Conservation (phyloP, 2,113 vertebrate species). For the Dasyurus viverrinus region DNA sequence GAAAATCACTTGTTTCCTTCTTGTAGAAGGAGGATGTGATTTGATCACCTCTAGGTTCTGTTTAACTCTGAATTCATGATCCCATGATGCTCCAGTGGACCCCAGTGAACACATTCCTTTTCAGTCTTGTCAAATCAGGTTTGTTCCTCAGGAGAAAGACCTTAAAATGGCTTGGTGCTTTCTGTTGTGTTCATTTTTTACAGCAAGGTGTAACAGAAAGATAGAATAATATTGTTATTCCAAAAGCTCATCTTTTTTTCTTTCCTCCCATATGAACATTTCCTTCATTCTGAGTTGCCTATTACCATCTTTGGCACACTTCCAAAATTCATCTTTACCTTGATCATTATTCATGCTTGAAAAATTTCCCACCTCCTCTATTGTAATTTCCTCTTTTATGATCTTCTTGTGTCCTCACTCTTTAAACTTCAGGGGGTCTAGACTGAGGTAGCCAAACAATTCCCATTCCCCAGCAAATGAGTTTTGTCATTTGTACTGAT, state of each 20-base stretch:
- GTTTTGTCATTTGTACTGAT: background rate
- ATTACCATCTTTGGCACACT: background rate
- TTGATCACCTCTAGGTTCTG: background rate
- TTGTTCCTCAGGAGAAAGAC: background rate
- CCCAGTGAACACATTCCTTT: background rate
- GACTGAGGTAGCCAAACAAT: background rate
- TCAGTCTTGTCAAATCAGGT: fast-evolving
- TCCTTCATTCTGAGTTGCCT: background rate
- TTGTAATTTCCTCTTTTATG: background rate
- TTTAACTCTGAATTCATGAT: background rate
- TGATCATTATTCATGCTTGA: background rate
- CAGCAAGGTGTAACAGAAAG: background rate
- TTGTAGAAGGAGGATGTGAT: background rate
- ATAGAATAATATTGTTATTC: fast-evolving
- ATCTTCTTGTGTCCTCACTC: background rate
- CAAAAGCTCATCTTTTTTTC: background rate
- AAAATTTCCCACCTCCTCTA: fast-evolving
- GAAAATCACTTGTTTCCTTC: background rate
- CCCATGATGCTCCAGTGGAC: fast-evolving
- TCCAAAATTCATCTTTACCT: background rate
- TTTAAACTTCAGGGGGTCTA: background rate
- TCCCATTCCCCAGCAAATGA: background rate
- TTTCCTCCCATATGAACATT: background rate
- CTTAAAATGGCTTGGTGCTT: background rate
- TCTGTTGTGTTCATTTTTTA: background rate